Evolutionary conservation across 1,140 invertebrate genomes (phyloP).

Genomic region (Saccostrea cuccullata): DNA sequence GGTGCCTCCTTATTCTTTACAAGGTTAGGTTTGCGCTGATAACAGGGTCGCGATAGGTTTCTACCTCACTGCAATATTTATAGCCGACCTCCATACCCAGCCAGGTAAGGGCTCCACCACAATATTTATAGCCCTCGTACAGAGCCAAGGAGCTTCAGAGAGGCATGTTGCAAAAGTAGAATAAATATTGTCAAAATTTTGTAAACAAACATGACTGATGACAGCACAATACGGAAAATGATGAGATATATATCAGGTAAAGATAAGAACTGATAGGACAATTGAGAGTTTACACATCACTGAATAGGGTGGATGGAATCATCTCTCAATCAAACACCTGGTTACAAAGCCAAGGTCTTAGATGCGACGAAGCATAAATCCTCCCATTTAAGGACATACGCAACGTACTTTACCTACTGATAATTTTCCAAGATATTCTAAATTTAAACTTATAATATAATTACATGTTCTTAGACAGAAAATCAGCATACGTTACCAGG

Average conservation of each 20-base stretch:
- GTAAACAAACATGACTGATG: neutral
- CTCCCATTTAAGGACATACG: too few relatives aligned
- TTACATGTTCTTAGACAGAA: too few relatives aligned
- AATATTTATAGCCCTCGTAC: neutral
- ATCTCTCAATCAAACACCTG: neutral
- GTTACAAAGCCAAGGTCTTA: neutral
- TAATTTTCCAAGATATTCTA: too few relatives aligned
- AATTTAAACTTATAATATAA: too few relatives aligned
- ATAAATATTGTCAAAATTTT: neutral
- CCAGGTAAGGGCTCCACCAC: neutral
- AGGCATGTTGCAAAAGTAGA: neutral
- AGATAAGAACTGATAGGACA: neutral
- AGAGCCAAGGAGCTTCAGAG: neutral
- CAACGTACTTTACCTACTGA: too few relatives aligned
- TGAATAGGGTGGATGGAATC: neutral
- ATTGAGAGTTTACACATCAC: neutral
- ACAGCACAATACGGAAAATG: neutral
- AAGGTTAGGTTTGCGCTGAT: neutral
- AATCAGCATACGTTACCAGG: too few relatives aligned
- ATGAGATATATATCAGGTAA: neutral
- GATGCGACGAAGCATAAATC: neutral
- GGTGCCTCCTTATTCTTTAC: neutral
- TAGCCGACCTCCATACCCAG: neutral
- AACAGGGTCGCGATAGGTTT: conserved; percentile 1
- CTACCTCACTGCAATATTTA: neutral